Conservation (phyloP, 2,797 vertebrate species). For the Neostethus bicornis region DNA sequence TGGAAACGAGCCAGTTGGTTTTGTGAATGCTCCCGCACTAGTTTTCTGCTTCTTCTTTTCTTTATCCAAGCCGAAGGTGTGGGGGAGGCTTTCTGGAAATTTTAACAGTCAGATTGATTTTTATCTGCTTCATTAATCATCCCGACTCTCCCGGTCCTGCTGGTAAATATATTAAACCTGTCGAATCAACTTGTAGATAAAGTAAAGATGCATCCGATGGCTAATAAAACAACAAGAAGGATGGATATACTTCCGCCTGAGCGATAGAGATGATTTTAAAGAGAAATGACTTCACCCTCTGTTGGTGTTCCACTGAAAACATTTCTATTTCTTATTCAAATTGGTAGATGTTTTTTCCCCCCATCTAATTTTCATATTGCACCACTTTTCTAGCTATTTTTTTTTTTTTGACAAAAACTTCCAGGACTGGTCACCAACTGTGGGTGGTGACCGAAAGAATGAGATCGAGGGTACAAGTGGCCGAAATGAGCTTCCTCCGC, state of each 20-base stretch:
- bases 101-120: not conserved
- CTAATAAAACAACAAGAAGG: not conserved
- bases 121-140: slow-evolving; percentile 1
- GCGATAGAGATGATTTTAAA: not conserved
- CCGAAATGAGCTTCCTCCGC: too few relatives aligned
- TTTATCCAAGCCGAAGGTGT: not conserved
- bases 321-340: too few relatives aligned
- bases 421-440: too few relatives aligned
- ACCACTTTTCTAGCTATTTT: too few relatives aligned
- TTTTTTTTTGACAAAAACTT: too few relatives aligned
- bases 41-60: slow-evolving; percentile 27
- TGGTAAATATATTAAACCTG: not conserved
- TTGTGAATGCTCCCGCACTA: slow-evolving; percentile 29
- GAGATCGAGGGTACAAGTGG: too few relatives aligned
- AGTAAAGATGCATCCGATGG: not conserved
- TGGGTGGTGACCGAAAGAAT: too few relatives aligned
- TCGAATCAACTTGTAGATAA: not conserved
- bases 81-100: not conserved
- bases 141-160: not conserved
- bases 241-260: not conserved
- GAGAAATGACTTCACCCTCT: too few relatives aligned
- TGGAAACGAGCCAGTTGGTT: slow-evolving; percentile 75
- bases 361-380: too few relatives aligned
- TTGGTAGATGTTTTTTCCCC: too few relatives aligned
- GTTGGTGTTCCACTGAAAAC: too few relatives aligned